phyloP scores from a whole-genome alignment of 1,140 invertebrate genomes.

The Lepidurus couesii region DNA sequence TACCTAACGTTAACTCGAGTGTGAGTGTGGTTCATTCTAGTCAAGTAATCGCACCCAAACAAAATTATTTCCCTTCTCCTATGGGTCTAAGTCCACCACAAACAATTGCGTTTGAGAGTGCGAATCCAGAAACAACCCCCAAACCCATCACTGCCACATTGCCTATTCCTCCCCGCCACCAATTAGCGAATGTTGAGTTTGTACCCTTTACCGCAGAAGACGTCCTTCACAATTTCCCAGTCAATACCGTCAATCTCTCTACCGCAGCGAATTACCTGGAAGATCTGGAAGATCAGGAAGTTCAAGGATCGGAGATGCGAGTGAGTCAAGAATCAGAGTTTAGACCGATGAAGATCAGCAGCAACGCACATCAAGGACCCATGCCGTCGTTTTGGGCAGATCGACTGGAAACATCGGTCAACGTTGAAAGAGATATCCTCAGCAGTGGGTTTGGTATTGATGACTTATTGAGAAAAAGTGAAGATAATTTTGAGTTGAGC shows the following conservation, averaged over 20 bases:
- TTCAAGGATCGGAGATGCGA: neutral
- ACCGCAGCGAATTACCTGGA: neutral
- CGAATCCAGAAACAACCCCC: too few species aligned
- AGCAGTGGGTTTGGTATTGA: neutral
- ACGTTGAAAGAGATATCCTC: neutral
- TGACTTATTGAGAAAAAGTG: neutral
- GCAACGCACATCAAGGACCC: constrained; percentile 12
- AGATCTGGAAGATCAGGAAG: constrained; percentile 1
- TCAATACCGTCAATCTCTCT: neutral
- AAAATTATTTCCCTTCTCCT: neutral
- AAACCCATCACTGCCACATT: too few species aligned
- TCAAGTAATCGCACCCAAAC: neutral
- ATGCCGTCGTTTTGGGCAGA: neutral
- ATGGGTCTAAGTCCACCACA: neutral
- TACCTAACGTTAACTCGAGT: neutral
- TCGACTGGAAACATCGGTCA: neutral
- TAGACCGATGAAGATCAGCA: neutral
- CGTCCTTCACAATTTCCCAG: neutral
- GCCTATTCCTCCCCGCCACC: neutral
- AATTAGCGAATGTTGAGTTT: neutral
- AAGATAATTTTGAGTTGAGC: neutral
- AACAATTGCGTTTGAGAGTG: neutral
- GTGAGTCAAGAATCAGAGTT: neutral
- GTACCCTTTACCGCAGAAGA: neutral
- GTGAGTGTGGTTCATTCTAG: neutral